phyloP scores from a whole-genome alignment of 1,140 invertebrate species.

The Polypedilum vanderplanki region DNA sequence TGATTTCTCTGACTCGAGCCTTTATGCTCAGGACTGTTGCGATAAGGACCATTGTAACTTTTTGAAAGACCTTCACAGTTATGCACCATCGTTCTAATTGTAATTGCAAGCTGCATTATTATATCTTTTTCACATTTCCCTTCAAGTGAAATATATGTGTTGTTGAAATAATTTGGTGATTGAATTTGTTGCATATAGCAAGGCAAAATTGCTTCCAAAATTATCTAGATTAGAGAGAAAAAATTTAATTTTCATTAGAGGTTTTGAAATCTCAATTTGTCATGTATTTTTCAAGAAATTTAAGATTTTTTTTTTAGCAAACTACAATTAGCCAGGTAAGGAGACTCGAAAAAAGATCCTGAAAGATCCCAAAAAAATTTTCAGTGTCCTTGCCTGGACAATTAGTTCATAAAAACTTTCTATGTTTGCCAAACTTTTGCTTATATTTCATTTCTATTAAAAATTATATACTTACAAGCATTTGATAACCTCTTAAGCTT shows the following conservation, averaged over 20 bases:
- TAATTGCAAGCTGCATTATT: conserved; percentile 86
- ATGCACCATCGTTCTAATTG: conserved; percentile 92
- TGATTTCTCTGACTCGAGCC: conserved; percentile 76
- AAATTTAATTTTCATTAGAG: too few species aligned
- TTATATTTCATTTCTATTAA: too few species aligned
- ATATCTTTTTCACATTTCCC: conserved; percentile 89
- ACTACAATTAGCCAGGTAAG: too few species aligned
- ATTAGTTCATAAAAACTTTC: not conserved
- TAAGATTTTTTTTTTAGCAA: too few species aligned
- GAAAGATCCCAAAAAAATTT: too few species aligned
- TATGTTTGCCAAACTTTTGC: too few species aligned
- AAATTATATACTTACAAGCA: conserved; percentile 73
- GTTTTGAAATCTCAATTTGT: too few species aligned
- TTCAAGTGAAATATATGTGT: conserved; percentile 58
- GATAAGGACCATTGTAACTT: conserved; percentile 86
- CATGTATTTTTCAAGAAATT: too few species aligned
- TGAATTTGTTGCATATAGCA: conserved; percentile 92
- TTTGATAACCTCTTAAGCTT: conserved; percentile 91
- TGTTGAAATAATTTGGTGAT: conserved; percentile 58
- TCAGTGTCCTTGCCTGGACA: too few species aligned
- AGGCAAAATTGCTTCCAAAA: conserved; percentile 92
- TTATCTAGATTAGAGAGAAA: conserved; percentile 57
- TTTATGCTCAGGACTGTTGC: conserved; percentile 77
- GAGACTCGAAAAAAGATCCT: too few species aligned
- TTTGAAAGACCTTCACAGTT: conserved; percentile 94